phyloP scores from a whole-genome alignment of 1,140 invertebrate species.

The Panulirus ornatus region DNA sequence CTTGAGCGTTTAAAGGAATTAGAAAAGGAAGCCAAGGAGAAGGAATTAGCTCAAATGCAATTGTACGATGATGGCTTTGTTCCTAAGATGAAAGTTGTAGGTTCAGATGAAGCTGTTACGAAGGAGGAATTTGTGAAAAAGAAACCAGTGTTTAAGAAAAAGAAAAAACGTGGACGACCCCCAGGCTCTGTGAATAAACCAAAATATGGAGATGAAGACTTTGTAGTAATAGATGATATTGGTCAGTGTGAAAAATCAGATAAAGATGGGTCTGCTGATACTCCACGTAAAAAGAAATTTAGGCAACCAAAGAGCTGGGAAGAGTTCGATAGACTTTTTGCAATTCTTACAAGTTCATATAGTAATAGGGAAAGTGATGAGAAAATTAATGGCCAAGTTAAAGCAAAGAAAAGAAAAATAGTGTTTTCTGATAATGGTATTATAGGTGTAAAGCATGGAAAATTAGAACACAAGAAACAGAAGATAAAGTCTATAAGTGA shows the following conservation, averaged over 20 bases:
- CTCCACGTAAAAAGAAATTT: constrained; percentile 9
- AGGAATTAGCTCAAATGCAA: constrained; percentile 38
- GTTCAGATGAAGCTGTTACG: constrained; percentile 4
- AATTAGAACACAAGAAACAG: not conserved
- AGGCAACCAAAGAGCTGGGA: constrained; percentile 62
- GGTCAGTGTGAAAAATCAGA: not conserved
- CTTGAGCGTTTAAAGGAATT: constrained; percentile 50
- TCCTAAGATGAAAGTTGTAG: constrained; percentile 49
- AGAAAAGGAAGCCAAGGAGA: constrained; percentile 38
- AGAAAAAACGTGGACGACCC: constrained; percentile 52
- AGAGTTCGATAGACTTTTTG: constrained; percentile 65
- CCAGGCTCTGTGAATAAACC: constrained; percentile 59
- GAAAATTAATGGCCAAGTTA: not conserved
- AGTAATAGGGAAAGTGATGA: not conserved
- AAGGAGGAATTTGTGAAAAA: constrained; percentile 5
- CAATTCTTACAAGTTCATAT: constrained; percentile 4
- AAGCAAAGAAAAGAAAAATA: not conserved
- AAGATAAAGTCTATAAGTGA: not conserved
- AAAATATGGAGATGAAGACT: constrained; percentile 32
- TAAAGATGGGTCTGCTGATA: not conserved
- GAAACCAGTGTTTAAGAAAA: not conserved
- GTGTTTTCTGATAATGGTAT: constrained; percentile 16
- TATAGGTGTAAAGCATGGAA: not conserved
- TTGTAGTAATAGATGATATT: constrained; percentile 38
- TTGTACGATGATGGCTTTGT: not conserved